A percentile compares a stretch with the other conserved stretches of the same genome.
phyloP scores from a whole-genome alignment of 2,113 vertebrate genomes.

The Antennarius striatus region DNA sequence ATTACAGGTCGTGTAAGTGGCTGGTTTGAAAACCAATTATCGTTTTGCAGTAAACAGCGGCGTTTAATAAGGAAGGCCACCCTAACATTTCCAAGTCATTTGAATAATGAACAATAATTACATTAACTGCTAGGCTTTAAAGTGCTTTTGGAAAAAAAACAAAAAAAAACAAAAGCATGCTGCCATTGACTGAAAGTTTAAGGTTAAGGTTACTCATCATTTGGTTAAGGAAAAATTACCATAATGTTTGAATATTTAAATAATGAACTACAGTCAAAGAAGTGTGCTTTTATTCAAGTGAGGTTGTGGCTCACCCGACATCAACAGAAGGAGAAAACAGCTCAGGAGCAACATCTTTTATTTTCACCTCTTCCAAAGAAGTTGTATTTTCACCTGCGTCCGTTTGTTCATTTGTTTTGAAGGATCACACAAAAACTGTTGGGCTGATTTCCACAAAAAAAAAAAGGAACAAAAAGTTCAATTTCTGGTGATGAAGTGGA shows the following conservation, averaged over 20 bases:
- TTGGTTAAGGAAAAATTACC: too few species aligned
- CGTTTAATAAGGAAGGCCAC: conserved; percentile 2
- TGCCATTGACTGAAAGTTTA: not conserved
- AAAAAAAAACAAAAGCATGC: not conserved
- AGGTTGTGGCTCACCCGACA: not conserved
- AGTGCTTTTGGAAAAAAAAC: not conserved
- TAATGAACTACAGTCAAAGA: too few species aligned
- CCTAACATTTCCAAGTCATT: not conserved
- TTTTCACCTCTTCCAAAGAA: too few species aligned
- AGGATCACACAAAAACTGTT: too few species aligned
- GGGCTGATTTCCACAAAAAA: too few species aligned
- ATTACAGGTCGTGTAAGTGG: conserved; percentile 9
- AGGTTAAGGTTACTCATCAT: not conserved
- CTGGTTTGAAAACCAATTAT: conserved; percentile 10
- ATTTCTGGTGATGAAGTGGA: too few species aligned
- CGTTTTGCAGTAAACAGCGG: conserved; percentile 3
- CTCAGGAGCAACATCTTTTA: too few species aligned
- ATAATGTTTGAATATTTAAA: too few species aligned
- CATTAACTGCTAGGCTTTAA: not conserved
- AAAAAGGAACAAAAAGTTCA: too few species aligned
- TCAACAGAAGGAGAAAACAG: too few species aligned
- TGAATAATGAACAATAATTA: not conserved
- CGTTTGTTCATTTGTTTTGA: too few species aligned
- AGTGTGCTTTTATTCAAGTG: not conserved
- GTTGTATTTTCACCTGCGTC: too few species aligned